Conservation (phyloP, 2,113 vertebrate genomes). For the Xyrauchen texanus region DNA sequence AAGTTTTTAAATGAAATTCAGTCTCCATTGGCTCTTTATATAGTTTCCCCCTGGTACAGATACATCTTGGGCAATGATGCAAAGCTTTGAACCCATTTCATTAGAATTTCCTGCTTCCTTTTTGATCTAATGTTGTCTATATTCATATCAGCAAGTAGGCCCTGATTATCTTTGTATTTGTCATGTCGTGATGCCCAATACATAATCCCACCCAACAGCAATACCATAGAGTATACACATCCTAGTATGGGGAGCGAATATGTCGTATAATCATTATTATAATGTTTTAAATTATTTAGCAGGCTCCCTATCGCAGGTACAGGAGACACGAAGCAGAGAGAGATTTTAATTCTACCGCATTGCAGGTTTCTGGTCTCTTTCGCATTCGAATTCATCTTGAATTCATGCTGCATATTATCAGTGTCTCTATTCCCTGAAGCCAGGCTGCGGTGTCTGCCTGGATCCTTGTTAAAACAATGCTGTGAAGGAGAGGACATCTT, state of each 20-base stretch:
- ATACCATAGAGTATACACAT: conserved; percentile 10
- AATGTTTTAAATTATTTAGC: conserved; percentile 23
- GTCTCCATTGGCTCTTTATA: conserved; percentile 42
- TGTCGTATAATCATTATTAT: conserved; percentile 13
- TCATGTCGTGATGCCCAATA: background rate
- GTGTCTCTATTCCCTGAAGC: conserved; percentile 47
- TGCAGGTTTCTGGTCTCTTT: conserved; percentile 57
- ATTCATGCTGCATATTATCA: conserved; percentile 60
- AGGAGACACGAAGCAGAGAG: background rate
- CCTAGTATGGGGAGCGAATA: background rate
- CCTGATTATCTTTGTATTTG: conserved; percentile 46
- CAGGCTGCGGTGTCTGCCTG: conserved; percentile 27
- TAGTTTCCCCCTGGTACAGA: conserved; percentile 53
- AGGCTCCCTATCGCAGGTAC: conserved; percentile 4
- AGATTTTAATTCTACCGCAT: conserved; percentile 55
- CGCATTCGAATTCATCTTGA: conserved; percentile 61
- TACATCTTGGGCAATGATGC: conserved; percentile 54
- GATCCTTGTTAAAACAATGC: conserved; percentile 50
- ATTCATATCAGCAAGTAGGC: conserved; percentile 24
- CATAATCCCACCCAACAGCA: conserved; percentile 12
- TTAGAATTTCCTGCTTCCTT: conserved; percentile 58
- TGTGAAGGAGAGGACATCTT: conserved; percentile 33
- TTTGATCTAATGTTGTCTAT: conserved; percentile 59
- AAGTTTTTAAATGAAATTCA: conserved; percentile 62
- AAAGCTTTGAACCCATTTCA: conserved; percentile 63